Conservation (phyloP, 2,797 vertebrate genomes). For the Crax fasciolata region DNA sequence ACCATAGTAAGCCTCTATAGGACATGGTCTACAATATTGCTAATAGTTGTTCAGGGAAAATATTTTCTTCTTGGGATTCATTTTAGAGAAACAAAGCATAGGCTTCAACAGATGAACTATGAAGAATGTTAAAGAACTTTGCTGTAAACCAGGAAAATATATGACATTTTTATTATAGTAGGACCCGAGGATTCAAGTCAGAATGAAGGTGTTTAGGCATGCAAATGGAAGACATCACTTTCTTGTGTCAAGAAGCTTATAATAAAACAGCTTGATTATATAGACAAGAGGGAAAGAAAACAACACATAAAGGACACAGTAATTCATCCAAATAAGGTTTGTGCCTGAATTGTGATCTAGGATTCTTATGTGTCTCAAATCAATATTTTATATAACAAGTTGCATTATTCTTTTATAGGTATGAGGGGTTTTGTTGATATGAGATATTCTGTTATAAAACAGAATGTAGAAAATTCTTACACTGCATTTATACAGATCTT, state of each 20-base stretch:
- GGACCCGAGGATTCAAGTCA: neutral
- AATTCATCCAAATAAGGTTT: neutral
- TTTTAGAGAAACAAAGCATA: neutral
- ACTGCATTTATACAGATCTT: constrained; percentile 21
- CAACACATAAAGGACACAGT: neutral
- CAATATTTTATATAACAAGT: neutral
- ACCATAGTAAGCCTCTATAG: neutral
- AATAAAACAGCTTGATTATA: neutral
- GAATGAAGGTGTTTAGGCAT: constrained; percentile 22
- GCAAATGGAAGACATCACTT: neutral
- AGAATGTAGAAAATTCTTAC: constrained; percentile 16
- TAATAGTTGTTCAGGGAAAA: neutral
- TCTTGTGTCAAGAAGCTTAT: neutral
- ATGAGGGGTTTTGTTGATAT: neutral
- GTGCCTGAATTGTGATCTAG: neutral
- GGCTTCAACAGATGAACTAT: neutral
- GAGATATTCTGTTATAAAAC: neutral
- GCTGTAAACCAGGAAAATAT: neutral
- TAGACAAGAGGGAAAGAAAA: neutral
- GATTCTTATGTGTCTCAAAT: neutral
- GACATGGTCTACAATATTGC: neutral
- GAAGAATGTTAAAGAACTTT: neutral
- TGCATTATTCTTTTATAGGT: neutral
- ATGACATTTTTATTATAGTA: neutral
- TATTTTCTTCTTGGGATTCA: neutral